Base-by-base conservation (phyloP, 2,888 invertebrate genomes). In the Hydrotaea cyrtoneurina region DNA sequence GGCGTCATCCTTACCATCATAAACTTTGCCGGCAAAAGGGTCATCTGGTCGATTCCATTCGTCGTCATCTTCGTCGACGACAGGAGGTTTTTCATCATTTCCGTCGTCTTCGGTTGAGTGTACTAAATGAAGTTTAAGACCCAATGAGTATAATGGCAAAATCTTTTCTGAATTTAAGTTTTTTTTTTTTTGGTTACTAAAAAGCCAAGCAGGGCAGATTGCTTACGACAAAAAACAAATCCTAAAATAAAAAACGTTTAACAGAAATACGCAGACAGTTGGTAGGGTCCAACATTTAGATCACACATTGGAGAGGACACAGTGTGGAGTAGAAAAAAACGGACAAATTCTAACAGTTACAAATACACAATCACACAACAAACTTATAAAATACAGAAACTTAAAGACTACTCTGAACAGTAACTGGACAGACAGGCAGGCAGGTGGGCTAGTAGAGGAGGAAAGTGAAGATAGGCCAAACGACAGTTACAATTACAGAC, bases 21-120 rank as follows among this genome's bases (percentile, higher is more conserved):
- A n/a, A n/a, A n/a, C n/a, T n/a, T n/a, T n/a, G n/a, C n/a, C n/a
- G n/a, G n/a, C n/a, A n/a, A 66, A n/a, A n/a, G n/a, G 66, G 31
- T 21, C 73, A 11, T 53, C 53, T 0, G 64, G 73, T 8, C 55
- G 73, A 36, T 46, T 26, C n/a, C n/a, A n/a, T n/a, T n/a, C 17
- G 55, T n/a, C 59, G 39, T 80, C 78, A 71, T 21, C 66, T 26
- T 77, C n/a, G n/a, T n/a, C n/a, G n/a, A n/a, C n/a, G n/a, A n/a
- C 71, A 17, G 31, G 57, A 39, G 72, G 76, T 39, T 19, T 26
- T n/a, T 72, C 71, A 8, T 7, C 46, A 11, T 15, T 71, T 11
- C 36, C 55, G 39, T 39, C 26, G 10, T 10, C 3, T 43, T 53
- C 77, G 19, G 62, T 81, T 2, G 31, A 7, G 31, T 31, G 7